Evolutionary conservation across 2,113 vertebrate species (phyloP), one percentile per base, ranked within the genome.

Genomic region (Pollachius pollachius): DNA sequence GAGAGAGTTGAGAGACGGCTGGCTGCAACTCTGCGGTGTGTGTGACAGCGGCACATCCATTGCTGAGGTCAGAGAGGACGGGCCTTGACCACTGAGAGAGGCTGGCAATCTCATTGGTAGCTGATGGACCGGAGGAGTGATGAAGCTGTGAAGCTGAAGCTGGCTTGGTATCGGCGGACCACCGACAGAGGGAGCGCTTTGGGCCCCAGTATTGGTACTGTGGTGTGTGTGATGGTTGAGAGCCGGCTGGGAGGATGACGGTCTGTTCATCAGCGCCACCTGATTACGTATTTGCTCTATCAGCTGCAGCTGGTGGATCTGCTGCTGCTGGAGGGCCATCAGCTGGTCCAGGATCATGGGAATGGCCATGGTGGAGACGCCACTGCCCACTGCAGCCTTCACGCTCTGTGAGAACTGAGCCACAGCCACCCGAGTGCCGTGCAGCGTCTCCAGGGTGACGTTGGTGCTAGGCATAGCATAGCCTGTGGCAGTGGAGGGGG

Each of bases 251-350:
- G 93, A 74, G 3, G 92, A 78, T 0, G 94, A 86, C 72, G 95
- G 95, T 63, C 95, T 94, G 85, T 94, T 96, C 95, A 99, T 99
- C 85, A 96, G 88, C 1, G 96, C 95, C 81, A 99, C 96, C 79
- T 99, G 97, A 80, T 94, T 98, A 68, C 96, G 96, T 76, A 99
- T 99, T 89, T 99, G 97, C 88, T 99, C 97, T 0, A 99, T 99
- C 48, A 99, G 91, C 92, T 99, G 96, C 71, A 99, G 94, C 91
- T 99, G 97, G 82, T 97, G 96, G 27, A 99, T 95, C 87, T 99
- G 97, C 82, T 99, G 97, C 85, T 99, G 97, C 85, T 99, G 97
- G 60, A 99, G 87, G 8, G 97, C 96, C 94, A 98, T 93, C 65
- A 99, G 92, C 89, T 98, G 97, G 84, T 99, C 97, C 76, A 99